phyloP scores from a whole-genome alignment of 2,797 vertebrate species.

The Chelmon rostratus region DNA sequence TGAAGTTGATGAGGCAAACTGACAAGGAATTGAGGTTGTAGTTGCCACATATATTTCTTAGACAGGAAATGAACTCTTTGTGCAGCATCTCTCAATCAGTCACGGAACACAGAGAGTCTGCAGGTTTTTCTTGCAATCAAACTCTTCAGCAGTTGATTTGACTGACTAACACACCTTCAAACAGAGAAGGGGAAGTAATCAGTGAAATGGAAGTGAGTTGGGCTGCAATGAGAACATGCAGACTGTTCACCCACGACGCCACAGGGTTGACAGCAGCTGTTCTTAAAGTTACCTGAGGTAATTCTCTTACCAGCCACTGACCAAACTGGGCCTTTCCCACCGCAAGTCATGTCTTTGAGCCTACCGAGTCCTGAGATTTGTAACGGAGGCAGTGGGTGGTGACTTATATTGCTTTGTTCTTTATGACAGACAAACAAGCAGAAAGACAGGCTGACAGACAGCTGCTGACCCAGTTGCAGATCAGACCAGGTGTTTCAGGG shows the following conservation, averaged over 20 bases:
- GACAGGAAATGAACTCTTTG: neutral
- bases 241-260: neutral
- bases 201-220: slow-evolving; percentile 24
- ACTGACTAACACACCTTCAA: slow-evolving; percentile 28
- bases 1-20: no score
- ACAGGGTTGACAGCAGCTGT: neutral
- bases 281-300: neutral
- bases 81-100: neutral
- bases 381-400: neutral
- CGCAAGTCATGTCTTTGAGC: slow-evolving; percentile 12
- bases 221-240: neutral
- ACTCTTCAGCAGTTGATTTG: slow-evolving; percentile 5
- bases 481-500: slow-evolving; percentile 69
- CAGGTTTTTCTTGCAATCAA: slow-evolving; percentile 37
- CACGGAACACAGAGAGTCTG: neutral
- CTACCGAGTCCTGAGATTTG: slow-evolving; percentile 13
- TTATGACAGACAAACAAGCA: slow-evolving; percentile 48
- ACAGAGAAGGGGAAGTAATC: slow-evolving; percentile 38
- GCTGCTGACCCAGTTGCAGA: slow-evolving; percentile 70
- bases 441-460: slow-evolving; percentile 46
- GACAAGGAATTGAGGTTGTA: no score
- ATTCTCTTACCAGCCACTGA: neutral
- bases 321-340: neutral
- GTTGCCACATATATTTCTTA: neutral
- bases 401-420: slow-evolving; percentile 24